A percentile compares a stretch with the other conserved stretches of the same genome.
Evolutionary conservation across 2,888 invertebrate genomes (phyloP).

Genomic region (Erebia ligea): DNA sequence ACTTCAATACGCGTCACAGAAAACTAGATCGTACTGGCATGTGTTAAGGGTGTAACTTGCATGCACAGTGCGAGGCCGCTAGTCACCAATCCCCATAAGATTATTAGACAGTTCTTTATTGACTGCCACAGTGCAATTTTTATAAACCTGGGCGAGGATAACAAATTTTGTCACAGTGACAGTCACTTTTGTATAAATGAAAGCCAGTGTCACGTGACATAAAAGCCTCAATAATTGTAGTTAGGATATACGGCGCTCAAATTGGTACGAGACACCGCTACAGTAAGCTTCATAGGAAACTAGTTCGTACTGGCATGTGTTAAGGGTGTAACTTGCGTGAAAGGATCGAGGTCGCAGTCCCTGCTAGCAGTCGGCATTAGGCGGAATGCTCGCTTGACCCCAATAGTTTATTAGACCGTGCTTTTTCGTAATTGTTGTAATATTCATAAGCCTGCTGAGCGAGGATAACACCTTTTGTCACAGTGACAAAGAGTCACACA

Average conservation of each 20-base stretch:
- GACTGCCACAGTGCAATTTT: no score
- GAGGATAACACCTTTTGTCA: background rate
- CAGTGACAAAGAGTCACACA: background rate
- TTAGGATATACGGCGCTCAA: no score
- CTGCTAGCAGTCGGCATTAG: no score
- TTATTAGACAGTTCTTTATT: no score
- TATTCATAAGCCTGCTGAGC: no score
- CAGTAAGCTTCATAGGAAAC: slow-evolving; percentile 8
- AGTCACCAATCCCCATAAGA: slow-evolving; percentile 86
- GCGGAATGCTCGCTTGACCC: no score
- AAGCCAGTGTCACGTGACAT: background rate
- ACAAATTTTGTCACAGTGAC: background rate
- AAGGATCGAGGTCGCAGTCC: no score
- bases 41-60: slow-evolving; percentile 25
- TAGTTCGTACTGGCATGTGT: slow-evolving; percentile 8
- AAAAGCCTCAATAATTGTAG: background rate
- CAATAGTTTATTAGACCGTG: no score
- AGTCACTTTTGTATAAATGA: background rate
- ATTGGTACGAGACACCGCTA: background rate
- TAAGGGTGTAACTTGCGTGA: slow-evolving; percentile 25
- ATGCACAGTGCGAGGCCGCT: slow-evolving; percentile 64
- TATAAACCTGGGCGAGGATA: no score
- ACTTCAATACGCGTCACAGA: background rate
- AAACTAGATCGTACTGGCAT: slow-evolving; percentile 1
- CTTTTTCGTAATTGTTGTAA: no score